phyloP scores from a whole-genome alignment of 2,797 vertebrate species.

The Potorous gilbertii region DNA sequence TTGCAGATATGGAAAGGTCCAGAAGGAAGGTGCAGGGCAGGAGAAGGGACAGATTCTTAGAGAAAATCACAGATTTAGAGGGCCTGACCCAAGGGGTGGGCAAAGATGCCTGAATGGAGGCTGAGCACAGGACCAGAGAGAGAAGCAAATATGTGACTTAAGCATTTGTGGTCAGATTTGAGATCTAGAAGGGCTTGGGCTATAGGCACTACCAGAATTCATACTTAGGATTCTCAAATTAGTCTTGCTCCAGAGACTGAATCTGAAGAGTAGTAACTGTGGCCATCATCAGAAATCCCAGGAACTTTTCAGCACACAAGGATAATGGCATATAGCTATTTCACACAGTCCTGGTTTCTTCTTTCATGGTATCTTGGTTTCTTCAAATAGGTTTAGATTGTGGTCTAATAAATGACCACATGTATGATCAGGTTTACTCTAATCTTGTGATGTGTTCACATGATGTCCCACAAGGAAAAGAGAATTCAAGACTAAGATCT shows the following conservation, averaged over 20 bases:
- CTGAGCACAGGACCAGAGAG: not conserved
- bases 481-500: constrained; percentile 26
- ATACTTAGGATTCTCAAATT: constrained; percentile 19
- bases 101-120: not conserved
- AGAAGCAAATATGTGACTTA: not conserved
- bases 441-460: constrained; percentile 15
- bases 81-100: constrained; percentile 21
- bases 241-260: constrained; percentile 12
- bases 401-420: constrained; percentile 36
- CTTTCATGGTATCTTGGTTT: constrained; percentile 44
- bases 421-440: not conserved
- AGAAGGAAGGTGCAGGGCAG: not conserved
- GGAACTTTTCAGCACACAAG: not conserved
- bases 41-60: constrained; percentile 6
- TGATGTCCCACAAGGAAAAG: not conserved
- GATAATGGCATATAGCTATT: not conserved
- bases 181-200: not conserved
- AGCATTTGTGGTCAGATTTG: constrained; percentile 20
- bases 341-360: constrained; percentile 7
- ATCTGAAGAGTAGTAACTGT: not conserved
- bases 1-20: constrained; percentile 18
- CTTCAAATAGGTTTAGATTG: constrained; percentile 45
- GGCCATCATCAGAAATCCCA: not conserved
- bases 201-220: not conserved
- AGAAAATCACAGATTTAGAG: not conserved